These are phyloP conservation scores for Hemithea aestivaria DNA, from an alignment of 2,888 invertebrate genomes.

Conservation along the genomic window DNA sequence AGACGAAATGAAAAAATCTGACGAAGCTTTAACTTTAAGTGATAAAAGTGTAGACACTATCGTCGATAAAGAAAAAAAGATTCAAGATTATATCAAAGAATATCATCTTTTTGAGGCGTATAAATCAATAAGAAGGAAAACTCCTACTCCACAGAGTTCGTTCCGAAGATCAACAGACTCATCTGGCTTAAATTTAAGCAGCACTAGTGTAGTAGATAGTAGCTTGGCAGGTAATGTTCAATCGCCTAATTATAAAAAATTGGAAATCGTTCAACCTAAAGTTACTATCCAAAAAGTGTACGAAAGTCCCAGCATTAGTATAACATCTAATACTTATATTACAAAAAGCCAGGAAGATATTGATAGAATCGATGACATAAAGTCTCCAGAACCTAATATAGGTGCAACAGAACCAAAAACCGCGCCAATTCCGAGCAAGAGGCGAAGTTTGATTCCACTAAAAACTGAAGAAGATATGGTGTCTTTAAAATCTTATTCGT, in stretches of 20 bases:
- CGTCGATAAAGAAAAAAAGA: conserved; percentile 18
- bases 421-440: not conserved
- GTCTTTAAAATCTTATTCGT: conserved; percentile 4
- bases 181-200: conserved; percentile 11
- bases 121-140: conserved; percentile 26
- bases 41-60: conserved; percentile 9
- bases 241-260: conserved; percentile 16
- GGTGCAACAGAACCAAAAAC: not conserved
- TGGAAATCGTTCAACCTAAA: conserved; percentile 25
- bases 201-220: conserved; percentile 7
- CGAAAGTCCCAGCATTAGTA: conserved; percentile 26
- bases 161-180: conserved; percentile 15
- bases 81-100: conserved; percentile 27
- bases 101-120: conserved; percentile 29
- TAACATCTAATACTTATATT: conserved; percentile 23
- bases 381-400: not conserved
- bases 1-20: conserved; percentile 7
- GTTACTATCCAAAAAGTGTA: conserved; percentile 25
- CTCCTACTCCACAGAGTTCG: conserved; percentile 22
- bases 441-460: conserved; percentile 2
- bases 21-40: conserved; percentile 12
- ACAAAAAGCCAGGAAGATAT: conserved; percentile 24
- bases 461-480: conserved; percentile 3
- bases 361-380: conserved; percentile 1
- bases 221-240: conserved; percentile 10